Evolutionary conservation across 2,113 vertebrate species (phyloP), one percentile per base, ranked within the genome.

Genomic region (Hipposideros armiger): DNA sequence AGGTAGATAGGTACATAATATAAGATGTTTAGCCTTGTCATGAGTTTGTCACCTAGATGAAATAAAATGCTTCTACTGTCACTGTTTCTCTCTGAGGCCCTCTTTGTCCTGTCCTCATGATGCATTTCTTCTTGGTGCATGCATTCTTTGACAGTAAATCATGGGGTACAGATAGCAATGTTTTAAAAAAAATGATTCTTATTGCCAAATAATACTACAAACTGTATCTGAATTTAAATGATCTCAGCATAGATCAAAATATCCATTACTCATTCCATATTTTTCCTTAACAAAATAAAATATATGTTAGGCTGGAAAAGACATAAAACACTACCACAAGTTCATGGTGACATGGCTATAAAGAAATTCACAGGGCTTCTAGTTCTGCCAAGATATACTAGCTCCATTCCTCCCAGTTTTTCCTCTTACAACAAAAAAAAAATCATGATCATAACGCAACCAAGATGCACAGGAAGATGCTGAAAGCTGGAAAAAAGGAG

Each of bases 241-340:
- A 67, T 47, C 45, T 47, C 58, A 60, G 54, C 50, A 58, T 32
- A 17, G n/a, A 67, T 86, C 50, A 91, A 92, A 96, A 84, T 80
- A 64, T 42, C 8, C 19, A 54, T 77, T 92, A 92, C 10, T 88
- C 94, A 91, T 13, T 20, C 28, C 19, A 64, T 10, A 70, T 47
- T 19, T 93, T 90, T 77, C 32, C 28, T 77, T 82, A 86, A 81
- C n/a, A 83, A 94, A 88, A 94, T 36, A 36, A 94, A 88, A 92
- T 82, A 54, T 26, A 80, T 85, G 20, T 62, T 30, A 88, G 5
- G 70, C 36, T 70, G 36, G 45, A 11, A 67, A 88, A 67, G 17
- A 50, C 1, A 13, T 64, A 52, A 81, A 58, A 78, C 28, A 24
- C n/a, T 40, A 74, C 15, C 60, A 62, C 17, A 72, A 32, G 26